Evolutionary conservation across 2,797 vertebrate species (phyloP), one percentile per base, ranked within the genome.

Genomic region (Rhabdomys pumilio): DNA sequence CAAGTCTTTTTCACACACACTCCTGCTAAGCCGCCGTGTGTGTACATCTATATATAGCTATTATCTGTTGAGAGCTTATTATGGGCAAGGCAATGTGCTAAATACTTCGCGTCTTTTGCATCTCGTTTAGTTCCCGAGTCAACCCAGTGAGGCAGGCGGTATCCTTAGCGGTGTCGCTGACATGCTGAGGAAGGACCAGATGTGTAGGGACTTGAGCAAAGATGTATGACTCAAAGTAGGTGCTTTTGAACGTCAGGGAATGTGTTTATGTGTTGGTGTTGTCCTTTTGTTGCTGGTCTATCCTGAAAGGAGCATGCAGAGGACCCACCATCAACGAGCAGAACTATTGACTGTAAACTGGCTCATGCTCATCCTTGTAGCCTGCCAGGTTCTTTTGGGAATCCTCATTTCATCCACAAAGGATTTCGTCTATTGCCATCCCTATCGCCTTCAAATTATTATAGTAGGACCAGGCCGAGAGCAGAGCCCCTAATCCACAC

Each of bases 11-110:
- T 96, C 96, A 95, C 96, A 96, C 96, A 77, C 82, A 89, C 65
- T 96, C 44, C 63, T 89, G 76, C 89, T 96, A 97, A 96, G 95
- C 92, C 72, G 91, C 89, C 0, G 93, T 90, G 86, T 91, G 57
- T 84, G 20, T 81, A 10, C 12, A n/a, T 29, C 95, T 97, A 96
- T 96, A 96, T 96, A 95, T 97, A 97, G 96, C 94, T 96, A 84
- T 92, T 96, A 95, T 96, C 96, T 97, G 88, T 94, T 91, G 97
- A 96, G 90, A 85, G 72, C 93, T 96, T 94, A 38, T 94, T 92
- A 93, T 75, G 94, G 92, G 88, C 85, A 96, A 95, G 75, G 94
- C 77, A 92, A 92, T 79, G 95, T 97, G 95, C 81, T 95, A 96
- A 98, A 95, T 92, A 14, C 41, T 96, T 89, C 73, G 22, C 89